Conservation (phyloP, 1,140 invertebrate genomes). For the Planococcus citri region DNA sequence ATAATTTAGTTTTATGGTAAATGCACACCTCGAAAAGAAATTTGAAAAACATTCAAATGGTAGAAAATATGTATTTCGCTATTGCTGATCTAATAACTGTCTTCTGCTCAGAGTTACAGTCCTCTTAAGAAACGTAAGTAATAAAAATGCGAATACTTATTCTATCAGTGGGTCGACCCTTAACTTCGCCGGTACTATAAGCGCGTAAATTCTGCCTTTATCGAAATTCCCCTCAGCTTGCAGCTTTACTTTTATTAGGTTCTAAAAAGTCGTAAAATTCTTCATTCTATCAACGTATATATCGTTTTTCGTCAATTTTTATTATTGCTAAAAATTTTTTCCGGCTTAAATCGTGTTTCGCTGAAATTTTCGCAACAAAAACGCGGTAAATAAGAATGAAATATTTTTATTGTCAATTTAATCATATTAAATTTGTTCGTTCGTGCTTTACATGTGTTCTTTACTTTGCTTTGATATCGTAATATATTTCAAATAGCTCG, state of each 20-base stretch:
- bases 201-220: constrained; percentile 10
- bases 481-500: too few species aligned
- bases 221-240: constrained; percentile 14
- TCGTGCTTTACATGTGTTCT: not conserved
- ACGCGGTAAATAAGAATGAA: not conserved
- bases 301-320: constrained; percentile 16
- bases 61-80: not conserved
- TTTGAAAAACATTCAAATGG: not conserved
- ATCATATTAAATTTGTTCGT: not conserved
- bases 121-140: constrained; percentile 10
- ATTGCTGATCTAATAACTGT: constrained; percentile 2
- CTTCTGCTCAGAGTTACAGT: not conserved
- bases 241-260: constrained; percentile 15
- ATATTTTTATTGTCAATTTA: constrained; percentile 4
- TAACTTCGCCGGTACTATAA: not conserved
- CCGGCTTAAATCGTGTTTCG: not conserved
- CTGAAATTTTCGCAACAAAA: not conserved
- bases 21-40: not conserved
- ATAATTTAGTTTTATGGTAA: not conserved
- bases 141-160: constrained; percentile 18
- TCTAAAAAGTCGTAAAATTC: constrained; percentile 20
- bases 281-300: constrained; percentile 11
- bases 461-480: not conserved
- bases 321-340: not conserved
- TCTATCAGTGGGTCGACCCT: constrained; percentile 5